Evolutionary conservation across 2,113 vertebrate genomes (phyloP), one percentile per base, ranked within the genome.

Genomic region (Alethe castanea): DNA sequence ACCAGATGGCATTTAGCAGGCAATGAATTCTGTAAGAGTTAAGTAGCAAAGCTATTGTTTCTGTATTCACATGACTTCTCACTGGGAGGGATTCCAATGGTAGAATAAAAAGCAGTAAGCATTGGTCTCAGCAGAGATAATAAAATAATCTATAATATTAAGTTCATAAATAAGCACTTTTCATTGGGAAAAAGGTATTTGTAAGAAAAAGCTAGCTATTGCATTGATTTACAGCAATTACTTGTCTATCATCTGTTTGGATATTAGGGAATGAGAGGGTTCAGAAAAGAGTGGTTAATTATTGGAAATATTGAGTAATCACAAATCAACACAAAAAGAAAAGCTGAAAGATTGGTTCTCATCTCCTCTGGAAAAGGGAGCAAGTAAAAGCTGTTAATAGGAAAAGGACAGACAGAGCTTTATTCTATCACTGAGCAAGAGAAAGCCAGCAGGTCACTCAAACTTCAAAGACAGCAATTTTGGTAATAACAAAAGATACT

Each of bases 41-140:
- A 89, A 91, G 89, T 40, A 85, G 48, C 72, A 87, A 84, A 87
- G 53, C 53, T 92, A 33, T 88, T 85, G 81, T 81, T 92, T 79
- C n/a, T 86, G 70, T 92, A 69, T 56, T 90, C 0, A 0, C 15
- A 4, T 84, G 77, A 57, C 52, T 88, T 79, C 69, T 4, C 40
- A 12, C 35, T 87, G 86, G 36, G 90, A 94, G 35, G 31, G 7
- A 0, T 93, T 90, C 12, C 35, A 64, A 10, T 36, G 19, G 24
- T 18, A 81, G 53, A 87, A 67, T 64, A 80, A 72, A 77, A 76
- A 86, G 40, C n/a, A 71, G 7, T 67, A 72, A 66, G 31, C 48
- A 48, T 60, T 81, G 9, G 10, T 85, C 90, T 71, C 29, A 65
- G 45, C 36, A 78, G 70, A 92, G 53, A 33, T 45, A 69, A 36